Conservation (phyloP, 2,113 vertebrate species). For the Pituophis catenifer region DNA sequence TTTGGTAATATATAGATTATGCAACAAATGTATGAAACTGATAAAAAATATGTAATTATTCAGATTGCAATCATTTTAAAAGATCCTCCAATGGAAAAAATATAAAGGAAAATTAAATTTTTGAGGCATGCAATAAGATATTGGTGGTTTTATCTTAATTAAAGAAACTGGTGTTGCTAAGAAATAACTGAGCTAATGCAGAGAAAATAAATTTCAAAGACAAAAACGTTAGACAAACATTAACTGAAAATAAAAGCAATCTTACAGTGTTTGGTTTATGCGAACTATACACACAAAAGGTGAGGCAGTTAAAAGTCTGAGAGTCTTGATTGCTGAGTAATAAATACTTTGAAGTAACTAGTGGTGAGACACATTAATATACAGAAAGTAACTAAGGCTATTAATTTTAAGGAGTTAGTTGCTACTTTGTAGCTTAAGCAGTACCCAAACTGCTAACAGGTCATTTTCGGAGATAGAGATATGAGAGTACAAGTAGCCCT, state of each 20-base stretch:
- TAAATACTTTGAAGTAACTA: background rate
- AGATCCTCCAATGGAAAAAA: background rate
- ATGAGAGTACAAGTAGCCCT: background rate
- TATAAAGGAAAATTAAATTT: background rate
- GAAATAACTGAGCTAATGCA: background rate
- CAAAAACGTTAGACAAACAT: background rate
- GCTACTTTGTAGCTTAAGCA: background rate
- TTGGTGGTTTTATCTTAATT: background rate
- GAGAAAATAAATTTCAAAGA: background rate
- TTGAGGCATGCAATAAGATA: background rate
- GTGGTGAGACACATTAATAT: background rate
- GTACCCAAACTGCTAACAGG: background rate
- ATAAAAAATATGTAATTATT: background rate
- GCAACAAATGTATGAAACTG: background rate
- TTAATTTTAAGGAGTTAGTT: background rate
- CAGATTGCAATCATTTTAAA: background rate
- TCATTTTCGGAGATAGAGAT: background rate
- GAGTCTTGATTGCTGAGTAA: background rate
- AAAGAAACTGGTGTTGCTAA: background rate
- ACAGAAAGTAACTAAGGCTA: background rate
- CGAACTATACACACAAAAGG: background rate
- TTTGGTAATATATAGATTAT: background rate
- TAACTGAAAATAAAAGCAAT: background rate
- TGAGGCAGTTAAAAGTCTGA: background rate
- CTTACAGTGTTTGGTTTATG: background rate